These are phyloP conservation scores for Rhabdornis inornatus DNA, from an alignment of 2,113 vertebrate genomes.

Conservation along the genomic window DNA sequence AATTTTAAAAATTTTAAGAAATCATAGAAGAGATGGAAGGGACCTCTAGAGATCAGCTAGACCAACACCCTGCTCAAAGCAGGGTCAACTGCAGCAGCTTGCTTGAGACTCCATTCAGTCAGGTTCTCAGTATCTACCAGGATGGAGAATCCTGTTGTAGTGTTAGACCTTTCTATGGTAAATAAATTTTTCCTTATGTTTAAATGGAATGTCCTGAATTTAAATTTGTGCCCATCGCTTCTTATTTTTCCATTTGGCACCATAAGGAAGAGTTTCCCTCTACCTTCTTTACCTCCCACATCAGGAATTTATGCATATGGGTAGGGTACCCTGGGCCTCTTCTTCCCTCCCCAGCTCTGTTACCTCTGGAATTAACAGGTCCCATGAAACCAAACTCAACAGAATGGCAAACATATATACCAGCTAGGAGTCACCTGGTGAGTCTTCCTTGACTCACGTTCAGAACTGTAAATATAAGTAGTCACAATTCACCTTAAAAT, in stretches of 20 bases:
- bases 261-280: background rate
- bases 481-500: background rate
- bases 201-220: background rate
- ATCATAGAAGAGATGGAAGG: background rate
- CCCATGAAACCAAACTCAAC: background rate
- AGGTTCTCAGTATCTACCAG: background rate
- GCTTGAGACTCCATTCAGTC: background rate
- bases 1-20: background rate
- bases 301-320: background rate
- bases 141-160: background rate
- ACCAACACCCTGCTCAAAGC: background rate
- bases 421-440: background rate
- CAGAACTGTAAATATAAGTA: background rate
- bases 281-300: background rate
- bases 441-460: background rate
- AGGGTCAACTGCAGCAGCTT: background rate
- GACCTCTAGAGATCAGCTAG: background rate
- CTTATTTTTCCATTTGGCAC: background rate
- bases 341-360: background rate
- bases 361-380: background rate
- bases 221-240: background rate
- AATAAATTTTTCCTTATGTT: background rate
- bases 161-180: background rate
- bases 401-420: background rate
- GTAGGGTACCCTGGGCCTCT: background rate